These are phyloP conservation scores for Notothenia coriiceps DNA, from an alignment of 2,113 vertebrate genomes.

Conservation along the genomic window DNA sequence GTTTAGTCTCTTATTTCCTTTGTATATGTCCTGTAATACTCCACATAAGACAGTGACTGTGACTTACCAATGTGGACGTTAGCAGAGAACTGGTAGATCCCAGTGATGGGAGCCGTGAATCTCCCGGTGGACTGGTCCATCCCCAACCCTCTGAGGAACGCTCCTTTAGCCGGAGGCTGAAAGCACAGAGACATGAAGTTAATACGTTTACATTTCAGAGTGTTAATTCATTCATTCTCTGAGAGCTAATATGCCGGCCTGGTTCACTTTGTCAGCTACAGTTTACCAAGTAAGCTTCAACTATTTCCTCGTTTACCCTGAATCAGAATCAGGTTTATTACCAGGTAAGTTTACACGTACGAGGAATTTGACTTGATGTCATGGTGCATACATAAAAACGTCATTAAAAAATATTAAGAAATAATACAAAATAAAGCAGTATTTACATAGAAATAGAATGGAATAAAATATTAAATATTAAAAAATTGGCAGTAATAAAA, in stretches of 20 bases:
- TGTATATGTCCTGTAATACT: not conserved
- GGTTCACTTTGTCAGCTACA: too few relatives aligned
- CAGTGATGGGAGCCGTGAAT: slow-evolving; percentile 91
- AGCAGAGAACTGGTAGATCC: slow-evolving; percentile 97
- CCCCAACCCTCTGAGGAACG: slow-evolving; percentile 91
- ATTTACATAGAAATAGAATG: too few relatives aligned
- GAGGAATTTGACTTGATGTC: too few relatives aligned
- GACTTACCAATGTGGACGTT: slow-evolving; percentile 91
- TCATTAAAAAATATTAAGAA: too few relatives aligned
- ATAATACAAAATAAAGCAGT: too few relatives aligned
- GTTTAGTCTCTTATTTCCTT: not conserved
- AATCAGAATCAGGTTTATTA: too few relatives aligned
- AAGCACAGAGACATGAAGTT: slow-evolving; percentile 37
- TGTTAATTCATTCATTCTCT: not conserved
- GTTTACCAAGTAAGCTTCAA: not conserved
- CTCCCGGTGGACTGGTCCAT: slow-evolving; percentile 91
- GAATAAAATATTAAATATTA: too few relatives aligned
- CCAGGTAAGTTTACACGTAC: too few relatives aligned
- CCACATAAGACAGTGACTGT: slow-evolving; percentile 8
- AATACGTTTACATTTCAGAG: not conserved
- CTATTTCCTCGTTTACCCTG: not conserved
- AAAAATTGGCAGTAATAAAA: too few relatives aligned
- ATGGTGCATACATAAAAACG: too few relatives aligned
- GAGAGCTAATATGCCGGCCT: not conserved
- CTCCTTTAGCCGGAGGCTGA: slow-evolving; percentile 92